phyloP scores from a whole-genome alignment of 2,113 vertebrate genomes.

The Cyprinodon brontotheroides region DNA sequence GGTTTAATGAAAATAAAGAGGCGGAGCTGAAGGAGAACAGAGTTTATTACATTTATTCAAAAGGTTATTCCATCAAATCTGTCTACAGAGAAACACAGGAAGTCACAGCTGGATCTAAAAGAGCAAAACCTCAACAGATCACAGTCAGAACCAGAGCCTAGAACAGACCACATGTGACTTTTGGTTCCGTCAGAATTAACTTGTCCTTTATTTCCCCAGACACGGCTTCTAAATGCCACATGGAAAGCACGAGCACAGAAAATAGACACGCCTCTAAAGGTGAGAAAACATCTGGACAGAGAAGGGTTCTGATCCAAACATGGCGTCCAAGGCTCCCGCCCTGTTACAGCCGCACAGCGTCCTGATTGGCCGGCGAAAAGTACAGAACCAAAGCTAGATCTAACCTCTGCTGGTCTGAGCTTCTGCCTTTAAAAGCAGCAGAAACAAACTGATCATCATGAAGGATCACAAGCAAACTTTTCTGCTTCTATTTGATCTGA shows the following conservation, averaged over 20 bases:
- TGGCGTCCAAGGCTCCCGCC: not conserved
- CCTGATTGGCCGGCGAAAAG: constrained; percentile 19
- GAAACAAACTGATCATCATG: no score
- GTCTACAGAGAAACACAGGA: not conserved
- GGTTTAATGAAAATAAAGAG: not conserved
- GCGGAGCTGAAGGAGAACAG: constrained; percentile 81
- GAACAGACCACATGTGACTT: not conserved
- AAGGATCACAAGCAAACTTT: no score
- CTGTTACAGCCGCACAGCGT: not conserved
- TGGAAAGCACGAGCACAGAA: constrained; percentile 79
- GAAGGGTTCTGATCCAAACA: constrained; percentile 35
- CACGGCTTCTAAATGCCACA: constrained; percentile 75
- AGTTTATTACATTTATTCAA: constrained; percentile 81
- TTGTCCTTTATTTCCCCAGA: constrained; percentile 56
- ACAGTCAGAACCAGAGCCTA: not conserved
- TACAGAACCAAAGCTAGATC: no score
- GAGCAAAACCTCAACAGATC: not conserved
- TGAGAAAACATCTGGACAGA: constrained; percentile 59
- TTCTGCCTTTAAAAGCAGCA: no score
- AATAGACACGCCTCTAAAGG: constrained; percentile 68
- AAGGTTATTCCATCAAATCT: constrained; percentile 88
- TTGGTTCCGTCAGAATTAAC: constrained; percentile 35
- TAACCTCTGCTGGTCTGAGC: no score
- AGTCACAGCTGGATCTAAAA: not conserved
- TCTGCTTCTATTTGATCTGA: no score